These are phyloP conservation scores for Acanthosoma haemorrhoidale DNA, from an alignment of 2,888 invertebrate species.

Conservation along the genomic window DNA sequence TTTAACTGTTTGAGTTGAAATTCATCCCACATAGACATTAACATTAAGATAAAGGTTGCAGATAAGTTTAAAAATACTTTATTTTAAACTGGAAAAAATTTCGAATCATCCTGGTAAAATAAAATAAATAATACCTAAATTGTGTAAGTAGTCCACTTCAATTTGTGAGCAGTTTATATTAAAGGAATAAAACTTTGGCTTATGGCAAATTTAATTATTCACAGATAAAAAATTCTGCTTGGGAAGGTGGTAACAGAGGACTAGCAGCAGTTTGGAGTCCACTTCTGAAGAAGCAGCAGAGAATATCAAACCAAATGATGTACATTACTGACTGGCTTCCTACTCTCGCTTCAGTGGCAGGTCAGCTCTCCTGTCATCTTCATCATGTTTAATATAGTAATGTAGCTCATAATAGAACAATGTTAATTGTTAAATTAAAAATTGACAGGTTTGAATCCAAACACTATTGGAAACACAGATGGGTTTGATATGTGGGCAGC, in stretches of 20 bases:
- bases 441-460: slow-evolving; percentile 37
- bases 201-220: slow-evolving; percentile 33
- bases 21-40: too few relatives aligned
- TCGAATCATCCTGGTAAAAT: too few relatives aligned
- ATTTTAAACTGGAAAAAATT: too few relatives aligned
- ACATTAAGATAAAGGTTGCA: too few relatives aligned
- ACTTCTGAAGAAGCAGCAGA: slow-evolving; percentile 49
- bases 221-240: slow-evolving; percentile 69
- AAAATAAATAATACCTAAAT: not conserved
- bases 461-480: slow-evolving; percentile 39
- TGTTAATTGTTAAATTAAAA: not conserved
- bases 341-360: slow-evolving; percentile 53
- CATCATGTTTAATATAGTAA: too few relatives aligned
- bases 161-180: too few relatives aligned
- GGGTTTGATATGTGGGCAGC: slow-evolving; percentile 48
- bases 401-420: not conserved
- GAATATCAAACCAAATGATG: slow-evolving; percentile 61
- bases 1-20: too few relatives aligned
- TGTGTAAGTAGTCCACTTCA: not conserved
- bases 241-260: slow-evolving; percentile 80
- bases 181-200: not conserved
- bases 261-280: slow-evolving; percentile 74
- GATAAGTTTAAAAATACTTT: too few relatives aligned
- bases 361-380: too few relatives aligned
- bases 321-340: slow-evolving; percentile 83